phyloP scores from a whole-genome alignment of 2,113 vertebrate genomes.

The Seriola aureovittata region DNA sequence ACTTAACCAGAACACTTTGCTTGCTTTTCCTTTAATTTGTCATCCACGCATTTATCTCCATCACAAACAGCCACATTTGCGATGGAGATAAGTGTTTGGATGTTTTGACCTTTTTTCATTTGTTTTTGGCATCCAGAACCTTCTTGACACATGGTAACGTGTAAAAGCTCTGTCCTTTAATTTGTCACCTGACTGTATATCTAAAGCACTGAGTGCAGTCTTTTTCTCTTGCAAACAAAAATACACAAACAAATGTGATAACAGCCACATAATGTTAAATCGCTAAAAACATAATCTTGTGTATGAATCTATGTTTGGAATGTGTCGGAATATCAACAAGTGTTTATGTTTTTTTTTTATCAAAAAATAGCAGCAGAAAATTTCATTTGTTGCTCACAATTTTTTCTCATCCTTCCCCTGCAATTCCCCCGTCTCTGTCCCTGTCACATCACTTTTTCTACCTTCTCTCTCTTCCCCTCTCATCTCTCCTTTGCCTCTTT shows the following conservation, averaged over 20 bases:
- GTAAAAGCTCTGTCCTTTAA: background rate
- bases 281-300: background rate
- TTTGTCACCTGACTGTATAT: background rate
- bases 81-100: background rate
- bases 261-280: background rate
- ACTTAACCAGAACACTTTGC: background rate
- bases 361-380: background rate
- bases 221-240: background rate
- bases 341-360: background rate
- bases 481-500: background rate
- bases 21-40: background rate
- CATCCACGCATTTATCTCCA: background rate
- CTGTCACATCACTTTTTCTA: conserved; percentile 47
- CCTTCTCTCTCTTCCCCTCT: conserved; percentile 4
- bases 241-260: too few species aligned
- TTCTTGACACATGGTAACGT: background rate
- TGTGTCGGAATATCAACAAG: background rate
- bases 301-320: background rate
- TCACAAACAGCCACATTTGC: background rate
- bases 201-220: background rate
- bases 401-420: background rate
- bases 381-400: background rate
- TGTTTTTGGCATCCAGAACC: background rate
- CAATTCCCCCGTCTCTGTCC: background rate
- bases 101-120: background rate